These are phyloP conservation scores for Perccottus glenii DNA, from an alignment of 2,113 vertebrate genomes.

Conservation along the genomic window DNA sequence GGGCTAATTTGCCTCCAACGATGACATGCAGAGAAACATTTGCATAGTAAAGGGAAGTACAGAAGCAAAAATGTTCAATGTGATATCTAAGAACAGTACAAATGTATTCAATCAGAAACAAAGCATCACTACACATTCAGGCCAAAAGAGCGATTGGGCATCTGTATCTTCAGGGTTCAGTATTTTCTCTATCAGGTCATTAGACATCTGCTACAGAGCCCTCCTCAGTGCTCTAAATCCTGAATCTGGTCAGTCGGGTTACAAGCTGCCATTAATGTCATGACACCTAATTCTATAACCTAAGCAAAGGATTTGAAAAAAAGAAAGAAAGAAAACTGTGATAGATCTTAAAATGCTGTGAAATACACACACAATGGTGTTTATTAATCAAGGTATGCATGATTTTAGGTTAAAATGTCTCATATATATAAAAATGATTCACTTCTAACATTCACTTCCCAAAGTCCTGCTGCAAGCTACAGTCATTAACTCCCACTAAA, in stretches of 20 bases:
- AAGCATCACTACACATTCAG: neutral
- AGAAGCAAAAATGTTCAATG: conserved; percentile 27
- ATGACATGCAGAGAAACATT: conserved; percentile 28
- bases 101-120: conserved; percentile 3
- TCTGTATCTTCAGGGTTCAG: neutral
- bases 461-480: conserved; percentile 14
- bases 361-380: neutral
- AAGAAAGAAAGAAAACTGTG: too few species aligned
- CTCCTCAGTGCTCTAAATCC: too few species aligned
- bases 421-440: conserved; percentile 10
- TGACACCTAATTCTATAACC: too few species aligned
- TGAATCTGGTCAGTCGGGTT: too few species aligned
- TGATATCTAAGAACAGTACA: neutral
- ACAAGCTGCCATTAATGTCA: too few species aligned
- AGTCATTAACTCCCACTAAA: conserved; percentile 42
- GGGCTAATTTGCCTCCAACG: conserved; percentile 44
- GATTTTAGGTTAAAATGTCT: conserved; percentile 1
- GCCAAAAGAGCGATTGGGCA: neutral
- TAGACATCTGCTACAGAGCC: too few species aligned
- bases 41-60: conserved; percentile 43
- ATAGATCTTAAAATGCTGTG: too few species aligned
- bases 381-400: too few species aligned
- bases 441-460: conserved; percentile 10
- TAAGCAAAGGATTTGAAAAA: too few species aligned
- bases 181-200: too few species aligned